Conservation (phyloP, 1,140 invertebrate genomes). For the Bombus consobrinus region DNA sequence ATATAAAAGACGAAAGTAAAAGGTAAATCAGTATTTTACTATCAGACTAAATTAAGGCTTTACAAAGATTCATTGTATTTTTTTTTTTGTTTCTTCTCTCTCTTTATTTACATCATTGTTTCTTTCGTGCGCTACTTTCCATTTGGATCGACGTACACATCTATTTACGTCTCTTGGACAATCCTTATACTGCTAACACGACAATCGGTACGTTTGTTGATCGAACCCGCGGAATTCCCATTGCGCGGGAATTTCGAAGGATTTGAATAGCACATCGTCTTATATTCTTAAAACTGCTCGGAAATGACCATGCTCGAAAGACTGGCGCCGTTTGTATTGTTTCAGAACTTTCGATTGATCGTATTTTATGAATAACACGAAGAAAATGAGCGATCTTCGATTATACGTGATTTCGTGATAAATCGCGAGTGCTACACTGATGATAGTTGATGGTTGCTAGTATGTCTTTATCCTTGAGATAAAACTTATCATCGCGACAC, state of each 20-base stretch:
- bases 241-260: background rate
- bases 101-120: conserved; percentile 57
- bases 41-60: conserved; percentile 45
- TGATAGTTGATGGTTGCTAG: background rate
- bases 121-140: conserved; percentile 36
- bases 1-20: background rate
- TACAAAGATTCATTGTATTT: conserved; percentile 44
- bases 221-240: background rate
- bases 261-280: background rate
- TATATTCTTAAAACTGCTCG: background rate
- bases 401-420: background rate
- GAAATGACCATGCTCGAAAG: conserved; percentile 43
- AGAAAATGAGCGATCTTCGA: background rate
- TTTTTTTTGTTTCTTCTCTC: conserved; percentile 13
- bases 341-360: background rate
- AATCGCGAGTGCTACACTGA: background rate
- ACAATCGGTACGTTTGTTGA: conserved; percentile 3
- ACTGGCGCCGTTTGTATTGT: background rate
- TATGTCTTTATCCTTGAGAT: background rate
- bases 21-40: background rate
- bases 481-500: background rate
- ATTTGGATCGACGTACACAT: conserved; percentile 27
- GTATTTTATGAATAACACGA: background rate
- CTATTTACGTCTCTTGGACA: conserved; percentile 12
- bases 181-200: conserved; percentile 36